Conservation (phyloP, 2,888 invertebrate species). For the Brenthis ino region DNA sequence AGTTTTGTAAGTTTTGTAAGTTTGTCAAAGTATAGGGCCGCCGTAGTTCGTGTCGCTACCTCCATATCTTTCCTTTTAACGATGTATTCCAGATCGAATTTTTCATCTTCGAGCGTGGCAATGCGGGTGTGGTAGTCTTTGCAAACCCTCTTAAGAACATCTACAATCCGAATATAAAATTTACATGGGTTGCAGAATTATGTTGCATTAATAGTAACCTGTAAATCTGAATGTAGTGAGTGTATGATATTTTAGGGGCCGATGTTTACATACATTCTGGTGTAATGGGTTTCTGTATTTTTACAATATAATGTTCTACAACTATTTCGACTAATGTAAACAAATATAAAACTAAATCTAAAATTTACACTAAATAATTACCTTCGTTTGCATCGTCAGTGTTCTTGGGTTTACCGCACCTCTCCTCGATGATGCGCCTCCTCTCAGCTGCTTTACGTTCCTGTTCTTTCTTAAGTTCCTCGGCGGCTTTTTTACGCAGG, state of each 20-base stretch:
- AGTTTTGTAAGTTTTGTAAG: constrained; percentile 73
- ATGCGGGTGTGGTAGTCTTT: constrained; percentile 95
- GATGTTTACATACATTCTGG: constrained; percentile 29
- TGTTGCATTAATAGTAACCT: constrained; percentile 44
- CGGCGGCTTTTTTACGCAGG: constrained; percentile 99
- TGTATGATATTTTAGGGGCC: constrained; percentile 39
- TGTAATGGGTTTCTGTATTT: constrained; percentile 28
- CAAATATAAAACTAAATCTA: constrained; percentile 6
- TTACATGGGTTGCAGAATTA: constrained; percentile 49
- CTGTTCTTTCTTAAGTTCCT: constrained; percentile 99
- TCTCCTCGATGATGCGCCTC: constrained; percentile 97
- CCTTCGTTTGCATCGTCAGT: constrained; percentile 97
- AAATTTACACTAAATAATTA: constrained; percentile 64
- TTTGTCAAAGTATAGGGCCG: constrained; percentile 66
- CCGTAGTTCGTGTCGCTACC: constrained; percentile 86
- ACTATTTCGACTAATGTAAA: constrained; percentile 21
- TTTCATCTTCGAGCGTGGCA: constrained; percentile 93
- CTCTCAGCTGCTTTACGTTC: constrained; percentile 99
- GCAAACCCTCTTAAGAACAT: constrained; percentile 88
- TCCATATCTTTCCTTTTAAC: constrained; percentile 99
- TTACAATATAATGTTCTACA: constrained; percentile 18
- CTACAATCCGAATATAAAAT: constrained; percentile 83
- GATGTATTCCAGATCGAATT: constrained; percentile 99
- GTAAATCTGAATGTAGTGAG: constrained; percentile 53
- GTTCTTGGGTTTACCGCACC: constrained; percentile 95